Conservation (phyloP, 2,888 invertebrate species). For the Scaptomyza caliginosa region DNA sequence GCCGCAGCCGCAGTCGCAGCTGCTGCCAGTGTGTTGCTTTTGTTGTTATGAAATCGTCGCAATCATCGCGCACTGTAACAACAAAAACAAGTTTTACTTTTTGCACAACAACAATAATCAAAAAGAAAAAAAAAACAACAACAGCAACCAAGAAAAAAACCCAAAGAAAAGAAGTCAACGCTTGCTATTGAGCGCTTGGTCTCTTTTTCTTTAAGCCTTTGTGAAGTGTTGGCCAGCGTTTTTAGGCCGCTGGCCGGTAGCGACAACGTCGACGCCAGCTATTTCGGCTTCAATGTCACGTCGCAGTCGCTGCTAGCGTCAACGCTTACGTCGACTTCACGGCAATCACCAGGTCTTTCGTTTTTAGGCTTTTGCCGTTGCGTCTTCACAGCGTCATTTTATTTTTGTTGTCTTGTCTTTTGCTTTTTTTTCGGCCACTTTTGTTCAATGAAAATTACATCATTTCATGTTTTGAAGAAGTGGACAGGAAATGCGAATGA, state of each 20-base stretch:
- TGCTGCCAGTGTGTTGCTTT: conserved; percentile 27
- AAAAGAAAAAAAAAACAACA: conserved; percentile 19
- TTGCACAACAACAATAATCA: conserved; percentile 53
- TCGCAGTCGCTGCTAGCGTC: conserved; percentile 32
- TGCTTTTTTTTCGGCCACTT: conserved; percentile 55
- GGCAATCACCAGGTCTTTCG: conserved; percentile 34
- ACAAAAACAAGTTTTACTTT: conserved; percentile 69
- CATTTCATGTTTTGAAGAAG: conserved; percentile 53
- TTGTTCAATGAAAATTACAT: conserved; percentile 68
- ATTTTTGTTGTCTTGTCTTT: conserved; percentile 3
- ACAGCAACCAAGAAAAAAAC: conserved; percentile 21
- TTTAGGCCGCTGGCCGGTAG: conserved; percentile 68
- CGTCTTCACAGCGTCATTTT: conserved; percentile 57
- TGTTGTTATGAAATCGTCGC: conserved; percentile 71
- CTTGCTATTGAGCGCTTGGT: conserved; percentile 67
- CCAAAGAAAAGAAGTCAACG: conserved; percentile 64
- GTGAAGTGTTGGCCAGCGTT: conserved; percentile 46
- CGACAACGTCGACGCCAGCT: conserved; percentile 28
- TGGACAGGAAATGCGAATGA: conserved; percentile 62
- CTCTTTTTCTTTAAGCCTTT: conserved; percentile 55
- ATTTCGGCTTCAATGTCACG: conserved; percentile 74
- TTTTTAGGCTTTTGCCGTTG: conserved; percentile 42
- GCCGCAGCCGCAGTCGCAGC: conserved; percentile 19
- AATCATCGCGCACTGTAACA: conserved; percentile 60
- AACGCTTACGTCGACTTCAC: conserved; percentile 11